phyloP scores from a whole-genome alignment of 30 jellyfish, hydroid and myxozoan genomes.

The Cassiopea xamachana region DNA sequence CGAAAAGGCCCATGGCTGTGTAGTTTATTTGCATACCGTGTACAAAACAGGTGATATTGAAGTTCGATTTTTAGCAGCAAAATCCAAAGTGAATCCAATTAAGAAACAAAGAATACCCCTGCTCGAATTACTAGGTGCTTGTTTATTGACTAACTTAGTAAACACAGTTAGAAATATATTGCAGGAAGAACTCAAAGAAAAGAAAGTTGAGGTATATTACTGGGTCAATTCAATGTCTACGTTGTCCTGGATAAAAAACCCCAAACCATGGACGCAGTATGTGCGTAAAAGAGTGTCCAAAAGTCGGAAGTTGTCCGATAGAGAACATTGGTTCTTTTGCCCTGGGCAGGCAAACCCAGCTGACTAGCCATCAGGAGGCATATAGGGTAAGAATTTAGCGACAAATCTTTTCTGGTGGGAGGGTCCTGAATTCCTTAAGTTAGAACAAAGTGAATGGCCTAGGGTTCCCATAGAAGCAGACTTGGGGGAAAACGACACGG shows the following conservation, averaged over 20 bases:
- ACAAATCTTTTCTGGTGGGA: constrained; percentile 44
- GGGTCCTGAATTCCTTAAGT: constrained; percentile 32
- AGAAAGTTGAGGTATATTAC: constrained; percentile 17
- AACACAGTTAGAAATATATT: constrained; percentile 12
- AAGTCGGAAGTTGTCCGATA: constrained; percentile 22
- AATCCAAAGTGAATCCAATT: constrained; percentile 40
- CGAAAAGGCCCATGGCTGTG: constrained; percentile 53
- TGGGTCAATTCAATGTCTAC: constrained; percentile 53
- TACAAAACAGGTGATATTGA: constrained; percentile 17
- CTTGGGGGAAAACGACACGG: constrained; percentile 5
- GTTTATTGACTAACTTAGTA: constrained; percentile 31
- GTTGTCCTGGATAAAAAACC: constrained; percentile 46
- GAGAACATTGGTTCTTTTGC: constrained; percentile 4
- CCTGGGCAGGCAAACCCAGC: constrained; percentile 14
- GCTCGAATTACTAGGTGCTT: constrained; percentile 46
- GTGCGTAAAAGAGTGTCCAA: constrained; percentile 40
- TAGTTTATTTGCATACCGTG: constrained; percentile 12
- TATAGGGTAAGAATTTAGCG: background rate
- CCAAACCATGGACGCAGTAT: constrained; percentile 58
- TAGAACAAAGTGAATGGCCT: constrained; percentile 29
- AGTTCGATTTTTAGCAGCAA: constrained; percentile 40
- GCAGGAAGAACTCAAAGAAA: constrained; percentile 31
- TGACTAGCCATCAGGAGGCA: constrained; percentile 48
- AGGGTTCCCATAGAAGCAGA: constrained; percentile 29
- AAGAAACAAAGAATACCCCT: constrained; percentile 48